Base-by-base conservation (phyloP, 2,797 vertebrate species). In the Muscicapa comitata region DNA sequence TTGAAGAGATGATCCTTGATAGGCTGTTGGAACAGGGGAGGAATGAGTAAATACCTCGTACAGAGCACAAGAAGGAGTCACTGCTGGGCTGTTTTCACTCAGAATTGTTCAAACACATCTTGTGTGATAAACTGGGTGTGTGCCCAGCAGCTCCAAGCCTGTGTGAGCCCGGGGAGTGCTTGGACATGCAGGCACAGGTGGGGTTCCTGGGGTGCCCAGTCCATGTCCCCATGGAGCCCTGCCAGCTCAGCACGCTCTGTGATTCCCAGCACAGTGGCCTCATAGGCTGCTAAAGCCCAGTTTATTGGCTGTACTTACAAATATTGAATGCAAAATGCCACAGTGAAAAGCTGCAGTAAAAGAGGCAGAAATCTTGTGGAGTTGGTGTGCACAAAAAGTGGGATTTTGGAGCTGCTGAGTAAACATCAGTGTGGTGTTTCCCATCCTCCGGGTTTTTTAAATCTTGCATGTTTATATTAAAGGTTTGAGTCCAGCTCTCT, bases 391-490 rank as follows among this genome's bases (percentile, higher is more conserved):
- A 48, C 24, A 25, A 45, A 45, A 70, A 79, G 17, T 21, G 31
- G 42, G n/a, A 24, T 70, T 93, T 76, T 48, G 42, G 80, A 55
- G 45, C 9, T 48, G 18, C 33, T 81, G 16, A 11, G 62, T 20
- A 76, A 65, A 21, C 1, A 0, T 28, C 31, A 13, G 20, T 12
- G 81, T 21, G n/a, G 5, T 48, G 40, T 40, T 94, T 86, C 48
- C 37, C 28, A n/a, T 71, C 33, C 70, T 75, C 31, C 24, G 11
- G 35, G 26, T 6, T 31, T 82, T 66, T 50, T 20, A 37, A 17
- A 37, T 31, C 14, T n/a, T 10, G 1, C 0, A 2, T 26, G 13
- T 51, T 88, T 43, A 9, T 20, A 17, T 33, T 7, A 33, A 68
- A 78, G 33, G 2, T 28, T 40, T 11, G 29, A 11, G 21, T 26